phyloP scores from a whole-genome alignment of 2,113 vertebrate species.

The Limanda limanda region DNA sequence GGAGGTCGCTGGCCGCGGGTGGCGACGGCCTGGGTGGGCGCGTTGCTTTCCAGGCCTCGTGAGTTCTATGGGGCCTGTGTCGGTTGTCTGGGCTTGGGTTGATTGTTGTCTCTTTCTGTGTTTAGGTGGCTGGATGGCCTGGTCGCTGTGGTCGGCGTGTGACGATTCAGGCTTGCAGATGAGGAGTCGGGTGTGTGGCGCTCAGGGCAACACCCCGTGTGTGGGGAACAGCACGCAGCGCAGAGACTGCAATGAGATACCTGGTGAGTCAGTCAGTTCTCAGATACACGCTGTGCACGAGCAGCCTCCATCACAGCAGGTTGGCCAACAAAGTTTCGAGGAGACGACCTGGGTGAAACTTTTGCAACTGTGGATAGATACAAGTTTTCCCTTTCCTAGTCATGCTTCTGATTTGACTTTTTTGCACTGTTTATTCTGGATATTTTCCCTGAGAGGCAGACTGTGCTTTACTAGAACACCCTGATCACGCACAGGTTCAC shows the following conservation, averaged over 20 bases:
- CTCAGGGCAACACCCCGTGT: conserved; percentile 84
- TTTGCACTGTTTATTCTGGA: background rate
- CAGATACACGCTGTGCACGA: background rate
- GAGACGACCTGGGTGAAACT: background rate
- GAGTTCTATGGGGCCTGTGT: conserved; percentile 16
- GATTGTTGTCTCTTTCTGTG: conserved; percentile 45
- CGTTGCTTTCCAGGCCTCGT: conserved; percentile 31
- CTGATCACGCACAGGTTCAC: background rate
- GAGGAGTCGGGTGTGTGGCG: conserved; percentile 87
- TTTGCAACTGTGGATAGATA: background rate
- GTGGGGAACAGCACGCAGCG: conserved; percentile 92
- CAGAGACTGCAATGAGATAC: conserved; percentile 94
- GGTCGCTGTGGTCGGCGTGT: conserved; percentile 95
- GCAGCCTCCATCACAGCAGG: background rate
- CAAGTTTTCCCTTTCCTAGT: background rate
- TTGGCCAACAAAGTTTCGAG: background rate
- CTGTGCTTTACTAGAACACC: background rate
- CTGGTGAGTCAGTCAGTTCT: conserved; percentile 82
- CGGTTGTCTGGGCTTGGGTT: conserved; percentile 29
- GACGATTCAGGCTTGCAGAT: conserved; percentile 89
- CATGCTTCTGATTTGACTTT: background rate
- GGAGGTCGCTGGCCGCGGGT: conserved; percentile 27
- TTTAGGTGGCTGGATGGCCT: conserved; percentile 95
- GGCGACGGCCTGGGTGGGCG: conserved; percentile 57
- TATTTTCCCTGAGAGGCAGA: background rate